These are phyloP conservation scores for Apteryx owenii DNA, from an alignment of 2,113 vertebrate species.

Conservation along the genomic window DNA sequence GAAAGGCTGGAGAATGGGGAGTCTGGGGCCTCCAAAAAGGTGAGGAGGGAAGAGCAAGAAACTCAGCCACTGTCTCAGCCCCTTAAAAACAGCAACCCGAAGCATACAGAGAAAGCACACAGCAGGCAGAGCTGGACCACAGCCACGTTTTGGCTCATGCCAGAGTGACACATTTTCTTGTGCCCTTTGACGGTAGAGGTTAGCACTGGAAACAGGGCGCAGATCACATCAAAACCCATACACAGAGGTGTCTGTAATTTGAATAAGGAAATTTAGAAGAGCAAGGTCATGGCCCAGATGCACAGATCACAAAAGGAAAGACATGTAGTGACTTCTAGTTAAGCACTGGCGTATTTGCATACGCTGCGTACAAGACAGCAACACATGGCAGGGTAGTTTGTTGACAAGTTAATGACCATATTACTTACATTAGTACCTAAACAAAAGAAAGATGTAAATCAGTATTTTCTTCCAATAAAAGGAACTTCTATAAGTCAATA, in stretches of 20 bases:
- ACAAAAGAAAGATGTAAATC: not conserved
- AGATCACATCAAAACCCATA: not conserved
- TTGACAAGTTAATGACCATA: not conserved
- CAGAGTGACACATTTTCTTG: accelerated
- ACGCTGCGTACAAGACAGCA: not conserved
- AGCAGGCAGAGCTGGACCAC: not conserved
- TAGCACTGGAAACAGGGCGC: not conserved
- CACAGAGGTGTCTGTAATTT: conserved; percentile 3
- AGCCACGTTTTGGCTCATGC: not conserved
- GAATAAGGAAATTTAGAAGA: conserved; percentile 16
- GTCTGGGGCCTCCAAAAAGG: not conserved
- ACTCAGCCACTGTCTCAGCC: not conserved
- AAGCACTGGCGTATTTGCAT: not conserved
- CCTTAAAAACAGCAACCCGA: not conserved
- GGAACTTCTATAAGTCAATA: not conserved
- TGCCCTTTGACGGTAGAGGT: conserved; percentile 25
- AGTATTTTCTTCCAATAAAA: not conserved
- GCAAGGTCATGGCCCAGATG: not conserved
- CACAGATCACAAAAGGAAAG: not conserved
- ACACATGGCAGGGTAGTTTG: conserved; percentile 32
- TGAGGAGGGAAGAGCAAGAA: not conserved
- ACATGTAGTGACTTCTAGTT: not conserved
- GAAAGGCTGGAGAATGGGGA: accelerated
- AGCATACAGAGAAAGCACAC: not conserved
- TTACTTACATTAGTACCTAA: not conserved